Conservation (phyloP, 2,797 vertebrate genomes). For the Sarcophilus harrisii region DNA sequence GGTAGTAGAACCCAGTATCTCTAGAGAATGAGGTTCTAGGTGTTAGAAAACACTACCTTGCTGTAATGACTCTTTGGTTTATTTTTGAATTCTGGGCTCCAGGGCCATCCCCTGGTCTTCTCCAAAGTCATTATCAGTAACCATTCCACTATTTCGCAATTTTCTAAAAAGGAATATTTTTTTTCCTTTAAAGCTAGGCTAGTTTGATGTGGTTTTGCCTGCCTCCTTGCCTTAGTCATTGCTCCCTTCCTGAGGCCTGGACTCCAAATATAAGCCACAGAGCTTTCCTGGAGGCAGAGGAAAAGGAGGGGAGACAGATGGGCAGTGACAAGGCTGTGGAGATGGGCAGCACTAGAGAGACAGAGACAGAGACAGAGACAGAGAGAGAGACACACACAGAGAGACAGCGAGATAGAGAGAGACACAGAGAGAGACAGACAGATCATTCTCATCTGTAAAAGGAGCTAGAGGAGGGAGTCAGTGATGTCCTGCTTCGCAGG, state of each 20-base stretch:
- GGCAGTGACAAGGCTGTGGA: slow-evolving; percentile 31
- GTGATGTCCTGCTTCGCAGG: slow-evolving; percentile 25
- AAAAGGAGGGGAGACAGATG: slow-evolving; percentile 58
- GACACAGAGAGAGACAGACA: no score
- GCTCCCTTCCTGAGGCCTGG: neutral
- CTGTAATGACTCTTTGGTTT: neutral
- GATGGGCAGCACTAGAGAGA: neutral
- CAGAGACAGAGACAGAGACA: no score
- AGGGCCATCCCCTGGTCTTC: neutral
- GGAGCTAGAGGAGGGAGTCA: no score
- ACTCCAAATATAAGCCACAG: neutral
- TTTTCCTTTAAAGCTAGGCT: neutral
- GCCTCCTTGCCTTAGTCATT: no score
- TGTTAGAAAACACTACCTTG: neutral
- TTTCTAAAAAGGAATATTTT: neutral
- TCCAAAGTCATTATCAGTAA: neutral
- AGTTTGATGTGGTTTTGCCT: neutral
- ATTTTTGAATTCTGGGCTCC: neutral
- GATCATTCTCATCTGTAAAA: no score
- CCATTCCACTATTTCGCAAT: neutral
- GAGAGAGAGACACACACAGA: no score
- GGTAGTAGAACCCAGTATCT: neutral
- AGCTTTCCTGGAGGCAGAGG: slow-evolving; percentile 3
- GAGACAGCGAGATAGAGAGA: no score
- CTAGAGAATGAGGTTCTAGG: neutral